phyloP scores from a whole-genome alignment of 2,113 vertebrate genomes.

The Calidris pygmaea region DNA sequence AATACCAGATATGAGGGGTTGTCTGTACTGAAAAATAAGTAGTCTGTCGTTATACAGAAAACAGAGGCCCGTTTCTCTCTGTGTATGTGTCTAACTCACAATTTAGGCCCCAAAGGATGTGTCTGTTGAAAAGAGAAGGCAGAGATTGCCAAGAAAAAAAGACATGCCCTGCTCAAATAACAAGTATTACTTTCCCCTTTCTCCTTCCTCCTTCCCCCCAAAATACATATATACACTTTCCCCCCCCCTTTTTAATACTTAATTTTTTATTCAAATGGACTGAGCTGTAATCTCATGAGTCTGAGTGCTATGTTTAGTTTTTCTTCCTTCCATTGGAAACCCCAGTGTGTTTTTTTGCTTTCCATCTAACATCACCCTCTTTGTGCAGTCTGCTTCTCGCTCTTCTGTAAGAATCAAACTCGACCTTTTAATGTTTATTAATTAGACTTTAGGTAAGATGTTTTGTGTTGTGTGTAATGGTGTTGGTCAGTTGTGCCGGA shows the following conservation, averaged over 20 bases:
- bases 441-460: not conserved
- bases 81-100: constrained; percentile 62
- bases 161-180: constrained; percentile 66
- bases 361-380: not conserved
- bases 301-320: not conserved
- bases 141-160: constrained; percentile 70
- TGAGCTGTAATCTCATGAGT: not conserved
- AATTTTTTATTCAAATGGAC: constrained; percentile 38
- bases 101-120: constrained; percentile 41
- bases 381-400: not conserved
- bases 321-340: not conserved
- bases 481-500: not conserved
- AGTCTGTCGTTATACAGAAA: constrained; percentile 68
- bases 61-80: constrained; percentile 70
- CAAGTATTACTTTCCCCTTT: constrained; percentile 7
- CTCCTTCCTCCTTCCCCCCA: not conserved
- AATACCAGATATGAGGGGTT: constrained; percentile 66
- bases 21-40: constrained; percentile 65
- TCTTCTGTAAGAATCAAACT: not conserved
- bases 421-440: not conserved
- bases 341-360: not conserved
- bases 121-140: constrained; percentile 66
- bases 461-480: not conserved
- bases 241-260: constrained; percentile 1
- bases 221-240: not conserved